A percentile compares a stretch with the other conserved stretches of the same genome.
phyloP scores from a whole-genome alignment of 2,797 vertebrate genomes.

The Linurgus olivaceus region DNA sequence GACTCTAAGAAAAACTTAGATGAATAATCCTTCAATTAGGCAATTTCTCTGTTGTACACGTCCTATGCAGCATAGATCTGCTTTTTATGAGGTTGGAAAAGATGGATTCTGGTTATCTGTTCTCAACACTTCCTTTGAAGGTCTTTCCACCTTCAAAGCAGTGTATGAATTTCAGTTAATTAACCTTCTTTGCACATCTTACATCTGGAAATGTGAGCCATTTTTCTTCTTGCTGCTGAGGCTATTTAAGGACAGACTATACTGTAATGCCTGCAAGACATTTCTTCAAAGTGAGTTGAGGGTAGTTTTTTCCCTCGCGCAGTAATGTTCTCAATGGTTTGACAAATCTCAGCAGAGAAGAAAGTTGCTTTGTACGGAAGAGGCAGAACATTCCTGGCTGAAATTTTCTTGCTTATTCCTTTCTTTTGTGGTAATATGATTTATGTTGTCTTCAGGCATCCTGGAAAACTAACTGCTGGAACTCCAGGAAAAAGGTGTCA shows the following conservation, averaged over 20 bases:
- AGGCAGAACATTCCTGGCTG: neutral
- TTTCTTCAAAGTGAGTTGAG: slow-evolving; percentile 24
- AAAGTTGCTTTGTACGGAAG: neutral
- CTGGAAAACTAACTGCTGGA: neutral
- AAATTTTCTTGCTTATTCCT: neutral
- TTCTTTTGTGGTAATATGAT: neutral
- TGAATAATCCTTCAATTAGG: neutral
- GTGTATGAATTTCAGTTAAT: neutral
- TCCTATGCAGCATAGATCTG: neutral
- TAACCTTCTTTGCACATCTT: neutral
- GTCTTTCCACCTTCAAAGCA: slow-evolving; percentile 38
- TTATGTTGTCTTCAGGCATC: neutral
- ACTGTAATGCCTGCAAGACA: neutral
- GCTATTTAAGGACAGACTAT: neutral
- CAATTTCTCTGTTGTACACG: neutral
- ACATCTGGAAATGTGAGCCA: neutral
- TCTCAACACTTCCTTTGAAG: neutral
- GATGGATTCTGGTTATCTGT: neutral
- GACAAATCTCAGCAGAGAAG: neutral
- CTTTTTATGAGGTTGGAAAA: neutral
- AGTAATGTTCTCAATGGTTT: neutral
- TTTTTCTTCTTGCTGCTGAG: neutral
- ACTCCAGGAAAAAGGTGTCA: neutral
- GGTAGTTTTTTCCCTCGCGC: neutral
- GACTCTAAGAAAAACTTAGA: neutral